Base-by-base conservation (phyloP, 2,113 vertebrate genomes). In the Geothlypis trichas region DNA sequence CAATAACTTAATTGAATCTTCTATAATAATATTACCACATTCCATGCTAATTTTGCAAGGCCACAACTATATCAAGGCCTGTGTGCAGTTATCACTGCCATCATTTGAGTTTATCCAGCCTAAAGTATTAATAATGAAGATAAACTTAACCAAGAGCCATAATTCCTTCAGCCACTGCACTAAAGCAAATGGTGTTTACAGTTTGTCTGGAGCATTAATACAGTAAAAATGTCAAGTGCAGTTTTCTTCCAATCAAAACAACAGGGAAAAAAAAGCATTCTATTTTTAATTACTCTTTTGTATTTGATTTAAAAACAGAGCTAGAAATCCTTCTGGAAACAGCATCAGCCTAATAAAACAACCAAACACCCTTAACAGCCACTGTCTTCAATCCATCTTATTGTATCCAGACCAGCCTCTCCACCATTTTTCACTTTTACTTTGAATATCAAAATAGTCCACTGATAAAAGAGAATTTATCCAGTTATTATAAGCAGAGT, bases 401-500 rank as follows among this genome's bases (percentile, higher is more conserved):
- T 61, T 37, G 28, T 91, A 92, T 76, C 68, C 79, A 92, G 85
- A 96, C 54, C 72, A 44, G 54, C 95, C 66, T 80, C 52, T 77
- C 57, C 55, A 95, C 68, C 6, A 16, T 92, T 93, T 96, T 85
- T 97, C 84, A 84, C 72, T 93, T 96, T 95, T 97, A 96, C 85
- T 89, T 94, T 97, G 87, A 97, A 86, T 72, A 96, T 81, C 80
- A 95, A 97, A 97, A 96, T 24, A 97, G 69, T 96, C 89, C 95
- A 97, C 75, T 89, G 96, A 97, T 97, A 92, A 98, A 98, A 97
- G 91, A 98, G 89, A 86, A 97, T 91, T 98, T 96, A 96, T 97
- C 92, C 97, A 97, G 97, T 98, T 98, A 98, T 97, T 98, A 92
- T 93, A 96, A 98, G 97, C 88, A 97, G 98, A 98, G 96, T 91